Percentiles rank a stretch among this genome's conserved stretches.
phyloP scores from a whole-genome alignment of 2,113 vertebrate genomes.

The Chrysochloris asiatica region DNA sequence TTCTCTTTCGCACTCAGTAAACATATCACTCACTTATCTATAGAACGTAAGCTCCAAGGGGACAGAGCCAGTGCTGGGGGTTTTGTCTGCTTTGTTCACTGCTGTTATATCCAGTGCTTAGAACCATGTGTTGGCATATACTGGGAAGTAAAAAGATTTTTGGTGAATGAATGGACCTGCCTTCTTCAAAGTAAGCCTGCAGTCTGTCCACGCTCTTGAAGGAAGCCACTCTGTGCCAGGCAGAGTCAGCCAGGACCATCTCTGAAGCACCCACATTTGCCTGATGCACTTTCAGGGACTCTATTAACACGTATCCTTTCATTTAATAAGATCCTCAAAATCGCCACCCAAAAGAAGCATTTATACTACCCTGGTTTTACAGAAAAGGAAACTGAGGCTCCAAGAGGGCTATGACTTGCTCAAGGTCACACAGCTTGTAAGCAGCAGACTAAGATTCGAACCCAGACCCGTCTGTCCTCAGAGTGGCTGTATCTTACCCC shows the following conservation, averaged over 20 bases:
- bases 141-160: not conserved
- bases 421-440: conserved; percentile 13
- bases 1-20: not conserved
- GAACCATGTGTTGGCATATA: not conserved
- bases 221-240: not conserved
- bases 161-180: conserved; percentile 28
- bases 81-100: not conserved
- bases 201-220: not conserved
- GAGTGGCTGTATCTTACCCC: not conserved
- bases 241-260: not conserved
- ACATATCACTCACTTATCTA: conserved; percentile 5
- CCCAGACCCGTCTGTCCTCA: not conserved
- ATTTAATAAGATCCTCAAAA: conserved; percentile 5
- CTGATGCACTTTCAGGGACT: not conserved
- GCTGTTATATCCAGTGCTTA: not conserved
- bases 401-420: not conserved
- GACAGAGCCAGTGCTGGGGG: not conserved
- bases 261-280: not conserved
- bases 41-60: not conserved
- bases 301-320: not conserved
- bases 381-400: conserved; percentile 47
- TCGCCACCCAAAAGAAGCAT: not conserved
- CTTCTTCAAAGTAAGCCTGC: conserved; percentile 8
- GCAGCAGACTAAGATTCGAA: conserved; percentile 47
- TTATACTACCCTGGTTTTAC: conserved; percentile 29